phyloP scores from a whole-genome alignment of 2,888 invertebrate genomes.

The Agriopis aurantiaria region DNA sequence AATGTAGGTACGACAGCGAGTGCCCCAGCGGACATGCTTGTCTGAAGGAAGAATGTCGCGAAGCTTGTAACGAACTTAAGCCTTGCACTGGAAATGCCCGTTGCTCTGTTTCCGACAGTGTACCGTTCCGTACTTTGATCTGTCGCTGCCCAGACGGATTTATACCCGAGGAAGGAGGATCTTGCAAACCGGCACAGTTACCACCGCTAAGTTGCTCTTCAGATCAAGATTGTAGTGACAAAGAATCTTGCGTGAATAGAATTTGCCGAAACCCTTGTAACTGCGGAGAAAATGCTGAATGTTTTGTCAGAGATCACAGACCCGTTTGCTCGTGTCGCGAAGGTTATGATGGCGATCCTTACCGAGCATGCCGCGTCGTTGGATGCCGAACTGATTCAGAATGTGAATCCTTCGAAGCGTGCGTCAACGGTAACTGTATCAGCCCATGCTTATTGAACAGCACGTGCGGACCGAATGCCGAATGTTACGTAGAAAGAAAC shows the following conservation, averaged over 20 bases:
- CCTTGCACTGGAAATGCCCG: conserved; percentile 92
- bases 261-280: conserved; percentile 95
- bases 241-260: conserved; percentile 94
- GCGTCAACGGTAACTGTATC: conserved; percentile 94
- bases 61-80: conserved; percentile 91
- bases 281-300: conserved; percentile 94
- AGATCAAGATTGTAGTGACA: conserved; percentile 92
- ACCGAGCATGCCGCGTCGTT: conserved; percentile 91
- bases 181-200: conserved; percentile 90
- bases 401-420: conserved; percentile 93
- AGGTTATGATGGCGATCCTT: conserved; percentile 95
- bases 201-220: conserved; percentile 92
- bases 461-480: conserved; percentile 93
- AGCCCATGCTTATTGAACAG: conserved; percentile 94
- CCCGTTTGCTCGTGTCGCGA: conserved; percentile 94
- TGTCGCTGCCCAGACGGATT: conserved; percentile 95
- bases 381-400: conserved; percentile 94
- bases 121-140: conserved; percentile 94
- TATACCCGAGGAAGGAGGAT: conserved; percentile 92
- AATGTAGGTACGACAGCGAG: conserved; percentile 92
- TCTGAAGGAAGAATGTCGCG: conserved; percentile 91
- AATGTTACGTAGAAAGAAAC: conserved; percentile 91
- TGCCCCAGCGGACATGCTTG: conserved; percentile 94
- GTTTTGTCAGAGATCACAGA: conserved; percentile 93
- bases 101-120: conserved; percentile 94